A percentile compares a stretch with the other conserved stretches of the same genome.
phyloP scores from a whole-genome alignment of 2,888 invertebrate species.

The Heliconius sara region DNA sequence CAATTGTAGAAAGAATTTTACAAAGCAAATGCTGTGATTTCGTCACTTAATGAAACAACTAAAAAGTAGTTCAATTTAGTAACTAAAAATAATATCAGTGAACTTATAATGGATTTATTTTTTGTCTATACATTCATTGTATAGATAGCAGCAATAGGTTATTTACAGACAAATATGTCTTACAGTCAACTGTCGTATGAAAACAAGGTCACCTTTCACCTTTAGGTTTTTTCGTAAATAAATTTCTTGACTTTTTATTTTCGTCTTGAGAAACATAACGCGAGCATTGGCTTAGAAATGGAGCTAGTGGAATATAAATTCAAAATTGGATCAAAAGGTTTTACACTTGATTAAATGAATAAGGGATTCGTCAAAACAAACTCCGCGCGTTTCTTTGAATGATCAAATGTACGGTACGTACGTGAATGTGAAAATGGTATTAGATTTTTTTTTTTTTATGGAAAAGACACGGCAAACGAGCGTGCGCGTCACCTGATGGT shows the following conservation, averaged over 20 bases:
- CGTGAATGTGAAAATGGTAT: background rate
- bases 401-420: slow-evolving; percentile 3
- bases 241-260: slow-evolving; percentile 46
- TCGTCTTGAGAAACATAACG: slow-evolving; percentile 45
- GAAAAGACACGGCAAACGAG: no score
- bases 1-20: slow-evolving; percentile 66
- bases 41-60: slow-evolving; percentile 19
- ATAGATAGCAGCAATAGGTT: background rate
- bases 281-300: slow-evolving; percentile 41
- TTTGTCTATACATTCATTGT: background rate
- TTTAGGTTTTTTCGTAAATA: slow-evolving; percentile 39
- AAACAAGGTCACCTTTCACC: slow-evolving; percentile 47
- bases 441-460: no score
- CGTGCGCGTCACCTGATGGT: no score
- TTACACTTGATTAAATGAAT: slow-evolving; percentile 42
- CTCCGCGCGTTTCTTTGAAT: background rate
- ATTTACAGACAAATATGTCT: slow-evolving; percentile 23
- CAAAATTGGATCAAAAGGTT: slow-evolving; percentile 38
- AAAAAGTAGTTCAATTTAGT: background rate
- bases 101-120: background rate
- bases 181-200: slow-evolving; percentile 35
- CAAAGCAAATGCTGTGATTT: slow-evolving; percentile 22
- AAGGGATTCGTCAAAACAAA: slow-evolving; percentile 33
- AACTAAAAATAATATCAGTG: background rate
- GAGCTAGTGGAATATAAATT: slow-evolving; percentile 40